Base-by-base conservation (phyloP, 2,113 vertebrate genomes). In the Prietella phreatophila region DNA sequence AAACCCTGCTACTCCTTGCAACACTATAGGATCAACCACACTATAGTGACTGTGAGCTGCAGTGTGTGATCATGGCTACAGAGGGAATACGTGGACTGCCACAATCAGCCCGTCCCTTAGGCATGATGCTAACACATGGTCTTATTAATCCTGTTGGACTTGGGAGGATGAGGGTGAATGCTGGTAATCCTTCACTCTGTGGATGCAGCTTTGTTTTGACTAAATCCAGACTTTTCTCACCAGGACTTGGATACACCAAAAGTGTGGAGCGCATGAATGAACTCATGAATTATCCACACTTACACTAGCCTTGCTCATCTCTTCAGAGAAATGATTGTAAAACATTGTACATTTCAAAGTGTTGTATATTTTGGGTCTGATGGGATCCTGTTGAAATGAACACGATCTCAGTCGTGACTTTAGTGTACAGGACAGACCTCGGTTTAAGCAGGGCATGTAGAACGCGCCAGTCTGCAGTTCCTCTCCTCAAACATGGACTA, bases 321-420 rank as follows among this genome's bases (percentile, higher is more conserved):
- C 82, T 85, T 82, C 84, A 81, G 87, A 89, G 88, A 83, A 93
- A 89, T 89, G 90, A 93, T 93, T 92, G 92, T 94, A 91, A 92
- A 94, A 82, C 86, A 83, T 90, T 92, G 92, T 93, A 89, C 84
- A 89, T 93, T 91, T 92, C 84, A 83, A 91, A 89, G 85, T 75
- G 82, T 89, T 92, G 92, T 92, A 94, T 92, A 92, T 93, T 91
- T 92, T 91, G 36, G 90, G 87, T 88, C 53, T 10, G 17, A 81
- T 33, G 82, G 86, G 89, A 71, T 76, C 71, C 53, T 19, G 53
- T 58, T 75, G 58, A 56, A 89, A 84, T 50, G 85, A 50, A 86
- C 42, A 19, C 81, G 85, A 87, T 75, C 73, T 87, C 84, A 88
- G 85, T 39, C 61, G n/a, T 80, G 88, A 86, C 82, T 47, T 67